phyloP scores from a whole-genome alignment of 2,113 vertebrate genomes.

The Ophthalmolycus amberensis region DNA sequence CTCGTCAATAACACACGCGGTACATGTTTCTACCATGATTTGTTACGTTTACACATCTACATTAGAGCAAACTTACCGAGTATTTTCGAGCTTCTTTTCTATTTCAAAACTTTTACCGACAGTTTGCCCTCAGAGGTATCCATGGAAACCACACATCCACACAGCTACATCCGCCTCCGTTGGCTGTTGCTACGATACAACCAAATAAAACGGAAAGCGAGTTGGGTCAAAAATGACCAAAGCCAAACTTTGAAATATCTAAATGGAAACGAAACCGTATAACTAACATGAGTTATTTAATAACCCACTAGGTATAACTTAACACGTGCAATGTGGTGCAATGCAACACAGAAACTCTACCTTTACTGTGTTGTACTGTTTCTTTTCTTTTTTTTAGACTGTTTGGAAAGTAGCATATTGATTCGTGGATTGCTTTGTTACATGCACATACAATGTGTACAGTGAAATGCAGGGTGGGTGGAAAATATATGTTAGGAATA shows the following conservation, averaged over 20 bases:
- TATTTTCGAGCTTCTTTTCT: background rate
- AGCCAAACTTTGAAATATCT: background rate
- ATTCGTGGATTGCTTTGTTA: background rate
- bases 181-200: slow-evolving; percentile 69
- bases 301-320: background rate
- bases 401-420: background rate
- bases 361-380: too few relatives aligned
- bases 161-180: background rate
- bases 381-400: background rate
- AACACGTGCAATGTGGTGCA: background rate
- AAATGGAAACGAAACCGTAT: background rate
- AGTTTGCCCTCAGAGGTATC: slow-evolving; percentile 22
- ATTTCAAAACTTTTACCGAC: background rate
- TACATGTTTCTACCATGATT: background rate
- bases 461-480: background rate
- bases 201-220: slow-evolving; percentile 23
- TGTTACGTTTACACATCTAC: background rate
- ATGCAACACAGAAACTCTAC: background rate
- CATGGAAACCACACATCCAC: slow-evolving; percentile 40
- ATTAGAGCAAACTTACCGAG: slow-evolving; percentile 31
- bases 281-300: background rate
- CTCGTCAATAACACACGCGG: background rate
- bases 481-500: background rate
- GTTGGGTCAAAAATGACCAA: slow-evolving; percentile 27
- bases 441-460: background rate